phyloP scores from a whole-genome alignment of 2,888 invertebrate genomes.

The Conops quadrifasciatus region DNA sequence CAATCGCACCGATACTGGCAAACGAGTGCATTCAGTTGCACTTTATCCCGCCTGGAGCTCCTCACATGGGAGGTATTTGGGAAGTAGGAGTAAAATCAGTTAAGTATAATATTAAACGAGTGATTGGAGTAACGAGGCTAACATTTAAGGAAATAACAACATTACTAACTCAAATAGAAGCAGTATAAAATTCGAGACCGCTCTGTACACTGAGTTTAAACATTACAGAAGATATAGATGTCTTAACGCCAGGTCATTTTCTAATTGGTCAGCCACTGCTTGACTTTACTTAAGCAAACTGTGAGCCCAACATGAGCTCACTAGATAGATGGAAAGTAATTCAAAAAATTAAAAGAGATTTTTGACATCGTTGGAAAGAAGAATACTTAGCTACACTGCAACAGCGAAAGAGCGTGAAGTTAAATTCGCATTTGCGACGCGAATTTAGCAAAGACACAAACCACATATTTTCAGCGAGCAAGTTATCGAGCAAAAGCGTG shows the following conservation, averaged over 20 bases:
- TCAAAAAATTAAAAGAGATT: slow-evolving; percentile 16
- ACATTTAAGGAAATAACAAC: slow-evolving; percentile 6
- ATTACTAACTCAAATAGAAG: background rate
- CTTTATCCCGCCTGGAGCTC: background rate
- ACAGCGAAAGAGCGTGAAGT: too few species aligned
- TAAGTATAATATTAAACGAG: background rate
- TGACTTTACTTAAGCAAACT: background rate
- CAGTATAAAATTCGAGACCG: slow-evolving; percentile 15
- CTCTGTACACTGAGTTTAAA: background rate
- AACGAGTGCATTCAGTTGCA: background rate
- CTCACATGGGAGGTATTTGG: slow-evolving; percentile 3
- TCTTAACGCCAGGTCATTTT: slow-evolving; percentile 25
- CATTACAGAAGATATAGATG: background rate
- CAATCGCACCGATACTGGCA: background rate
- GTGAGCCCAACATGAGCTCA: background rate
- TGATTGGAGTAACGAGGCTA: background rate
- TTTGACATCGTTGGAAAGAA: slow-evolving; percentile 24
- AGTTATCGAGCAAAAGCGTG: too few species aligned
- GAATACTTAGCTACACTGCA: slow-evolving; percentile 15
- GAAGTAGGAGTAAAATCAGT: background rate
- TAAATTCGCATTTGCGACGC: too few species aligned
- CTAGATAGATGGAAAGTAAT: slow-evolving; percentile 24
- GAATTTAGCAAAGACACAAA: too few species aligned
- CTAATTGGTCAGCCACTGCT: slow-evolving; percentile 25
- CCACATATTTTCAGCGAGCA: too few species aligned